Evolutionary conservation across 2,113 vertebrate species (phyloP).

Genomic region (Dryoscopus gambensis): DNA sequence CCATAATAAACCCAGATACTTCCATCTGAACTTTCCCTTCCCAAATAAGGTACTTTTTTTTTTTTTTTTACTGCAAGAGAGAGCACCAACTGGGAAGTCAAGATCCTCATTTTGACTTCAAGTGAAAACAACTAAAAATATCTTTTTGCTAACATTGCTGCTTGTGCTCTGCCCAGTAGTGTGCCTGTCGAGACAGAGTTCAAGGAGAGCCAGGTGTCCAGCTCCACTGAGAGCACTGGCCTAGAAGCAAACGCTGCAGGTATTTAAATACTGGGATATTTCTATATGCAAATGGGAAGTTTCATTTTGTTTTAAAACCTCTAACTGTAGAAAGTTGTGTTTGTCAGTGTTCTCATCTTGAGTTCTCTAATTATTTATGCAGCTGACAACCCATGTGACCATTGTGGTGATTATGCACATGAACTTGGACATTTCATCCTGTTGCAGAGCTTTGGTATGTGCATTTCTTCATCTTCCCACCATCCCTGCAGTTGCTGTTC

Average conservation of each 20-base stretch:
- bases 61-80: background rate
- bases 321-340: background rate
- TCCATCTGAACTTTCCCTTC: background rate
- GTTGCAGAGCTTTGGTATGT: conserved; percentile 8
- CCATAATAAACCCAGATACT: background rate
- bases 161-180: background rate
- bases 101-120: conserved; percentile 23
- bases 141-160: background rate
- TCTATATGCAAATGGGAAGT: background rate
- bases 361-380: background rate
- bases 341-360: background rate
- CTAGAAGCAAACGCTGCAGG: background rate
- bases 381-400: background rate
- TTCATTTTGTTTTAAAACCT: background rate
- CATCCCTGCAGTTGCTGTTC: conserved; percentile 30
- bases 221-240: background rate
- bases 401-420: background rate
- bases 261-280: background rate
- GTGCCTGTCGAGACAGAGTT: background rate
- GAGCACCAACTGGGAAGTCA: background rate
- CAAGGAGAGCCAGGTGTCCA: background rate
- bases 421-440: conserved; percentile 25
- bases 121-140: conserved; percentile 39
- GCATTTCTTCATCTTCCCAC: conserved; percentile 37
- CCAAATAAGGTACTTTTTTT: background rate